Conservation (phyloP, 2,888 invertebrate genomes). For the Prostheceraeus crozeri region DNA sequence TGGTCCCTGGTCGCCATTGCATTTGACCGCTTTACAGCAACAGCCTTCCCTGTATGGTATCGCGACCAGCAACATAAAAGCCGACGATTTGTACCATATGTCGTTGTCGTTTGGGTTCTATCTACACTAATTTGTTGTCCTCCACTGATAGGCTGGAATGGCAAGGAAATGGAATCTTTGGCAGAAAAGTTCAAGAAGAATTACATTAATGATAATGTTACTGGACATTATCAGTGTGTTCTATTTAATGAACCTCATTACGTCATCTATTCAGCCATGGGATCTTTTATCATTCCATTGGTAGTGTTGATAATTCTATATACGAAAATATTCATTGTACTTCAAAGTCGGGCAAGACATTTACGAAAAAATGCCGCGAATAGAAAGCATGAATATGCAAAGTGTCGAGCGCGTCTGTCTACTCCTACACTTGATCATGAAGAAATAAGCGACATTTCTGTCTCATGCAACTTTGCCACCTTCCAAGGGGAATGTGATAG, state of each 20-base stretch:
- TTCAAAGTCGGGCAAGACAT: conserved; percentile 47
- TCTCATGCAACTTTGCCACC: too few species aligned
- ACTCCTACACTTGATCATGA: too few species aligned
- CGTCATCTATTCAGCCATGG: conserved; percentile 55
- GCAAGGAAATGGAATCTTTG: neutral
- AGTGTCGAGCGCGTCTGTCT: too few species aligned
- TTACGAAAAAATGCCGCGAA: conserved; percentile 44
- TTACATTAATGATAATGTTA: conserved; percentile 37
- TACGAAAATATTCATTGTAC: conserved; percentile 52
- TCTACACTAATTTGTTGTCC: conserved; percentile 53
- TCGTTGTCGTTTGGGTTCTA: conserved; percentile 54
- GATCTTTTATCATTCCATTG: conserved; percentile 55
- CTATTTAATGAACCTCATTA: conserved; percentile 52
- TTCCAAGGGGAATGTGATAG: too few species aligned
- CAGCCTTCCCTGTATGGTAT: conserved; percentile 56
- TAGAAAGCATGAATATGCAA: too few species aligned
- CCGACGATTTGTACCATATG: conserved; percentile 48
- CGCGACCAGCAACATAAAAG: conserved; percentile 49
- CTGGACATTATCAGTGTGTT: conserved; percentile 48
- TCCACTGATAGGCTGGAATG: conserved; percentile 51
- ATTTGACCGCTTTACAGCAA: conserved; percentile 56
- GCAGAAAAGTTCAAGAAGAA: conserved; percentile 19
- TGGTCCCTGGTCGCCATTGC: conserved; percentile 57
- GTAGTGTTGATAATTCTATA: conserved; percentile 54
- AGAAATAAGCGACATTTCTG: too few species aligned